phyloP scores from a whole-genome alignment of 2,888 invertebrate species.

The Drepanosiphum platanoidis region DNA sequence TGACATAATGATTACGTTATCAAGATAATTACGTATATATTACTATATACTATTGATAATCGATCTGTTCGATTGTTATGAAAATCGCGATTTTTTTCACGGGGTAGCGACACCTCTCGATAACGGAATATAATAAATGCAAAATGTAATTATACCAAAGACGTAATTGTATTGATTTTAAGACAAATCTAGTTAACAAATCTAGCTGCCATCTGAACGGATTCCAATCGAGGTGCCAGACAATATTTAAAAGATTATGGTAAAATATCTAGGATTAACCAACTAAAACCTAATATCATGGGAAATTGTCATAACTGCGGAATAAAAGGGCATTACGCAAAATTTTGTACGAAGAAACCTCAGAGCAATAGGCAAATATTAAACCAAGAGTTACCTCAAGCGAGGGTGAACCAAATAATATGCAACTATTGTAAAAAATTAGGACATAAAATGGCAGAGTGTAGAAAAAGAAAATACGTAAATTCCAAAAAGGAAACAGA shows the following conservation, averaged over 20 bases:
- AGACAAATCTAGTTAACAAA: no score
- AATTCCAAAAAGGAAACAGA: not conserved
- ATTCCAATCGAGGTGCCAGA: not conserved
- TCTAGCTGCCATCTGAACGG: no score
- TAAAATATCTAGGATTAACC: not conserved
- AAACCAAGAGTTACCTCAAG: not conserved
- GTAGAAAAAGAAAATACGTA: not conserved
- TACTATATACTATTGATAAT: no score
- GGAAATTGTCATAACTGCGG: not conserved
- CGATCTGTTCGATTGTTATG: no score
- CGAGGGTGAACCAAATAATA: not conserved
- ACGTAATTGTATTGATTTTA: no score
- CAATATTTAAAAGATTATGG: not conserved
- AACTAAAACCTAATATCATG: not conserved
- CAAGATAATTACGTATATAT: no score
- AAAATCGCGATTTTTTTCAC: no score
- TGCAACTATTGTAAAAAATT: conserved; percentile 7
- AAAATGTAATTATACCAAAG: no score
- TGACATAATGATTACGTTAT: no score
- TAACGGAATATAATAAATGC: no score
- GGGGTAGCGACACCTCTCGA: no score
- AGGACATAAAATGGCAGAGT: not conserved
- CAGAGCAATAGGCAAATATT: not conserved
- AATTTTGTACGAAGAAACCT: not conserved
- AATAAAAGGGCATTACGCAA: not conserved